Conservation (phyloP, 2,113 vertebrate genomes). For the Gadus macrocephalus region DNA sequence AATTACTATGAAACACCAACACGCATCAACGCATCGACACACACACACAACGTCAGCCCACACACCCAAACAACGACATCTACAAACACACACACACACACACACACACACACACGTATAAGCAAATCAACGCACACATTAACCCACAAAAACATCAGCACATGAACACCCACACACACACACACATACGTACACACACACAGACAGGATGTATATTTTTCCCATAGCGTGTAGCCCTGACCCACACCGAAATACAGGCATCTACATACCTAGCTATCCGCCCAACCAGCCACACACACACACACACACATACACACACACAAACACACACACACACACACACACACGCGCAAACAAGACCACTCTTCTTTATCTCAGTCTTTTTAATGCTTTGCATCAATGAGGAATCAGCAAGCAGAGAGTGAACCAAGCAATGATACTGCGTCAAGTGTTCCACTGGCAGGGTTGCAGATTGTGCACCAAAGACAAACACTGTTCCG, state of each 20-base stretch:
- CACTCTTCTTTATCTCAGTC: too few species aligned
- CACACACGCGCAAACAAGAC: neutral
- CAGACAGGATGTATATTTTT: neutral
- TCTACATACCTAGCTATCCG: neutral
- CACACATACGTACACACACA: neutral
- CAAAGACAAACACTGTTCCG: too few species aligned
- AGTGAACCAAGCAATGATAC: too few species aligned
- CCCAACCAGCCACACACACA: too few species aligned
- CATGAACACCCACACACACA: neutral
- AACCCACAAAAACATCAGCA: too few species aligned
- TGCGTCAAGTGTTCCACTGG: too few species aligned
- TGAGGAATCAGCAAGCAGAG: too few species aligned
- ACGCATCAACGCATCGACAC: neutral
- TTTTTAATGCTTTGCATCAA: too few species aligned
- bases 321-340: neutral
- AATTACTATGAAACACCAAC: constrained; percentile 11
- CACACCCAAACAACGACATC: neutral
- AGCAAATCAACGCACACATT: neutral
- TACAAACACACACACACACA: constrained; percentile 1
- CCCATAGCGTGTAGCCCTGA: too few species aligned
- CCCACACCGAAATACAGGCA: neutral
- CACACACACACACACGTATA: neutral
- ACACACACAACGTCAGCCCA: neutral
- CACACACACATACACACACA: neutral
- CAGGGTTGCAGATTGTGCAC: too few species aligned